Evolutionary conservation across 2,113 vertebrate species (phyloP).

Genomic region (Pelmatolapia mariae): DNA sequence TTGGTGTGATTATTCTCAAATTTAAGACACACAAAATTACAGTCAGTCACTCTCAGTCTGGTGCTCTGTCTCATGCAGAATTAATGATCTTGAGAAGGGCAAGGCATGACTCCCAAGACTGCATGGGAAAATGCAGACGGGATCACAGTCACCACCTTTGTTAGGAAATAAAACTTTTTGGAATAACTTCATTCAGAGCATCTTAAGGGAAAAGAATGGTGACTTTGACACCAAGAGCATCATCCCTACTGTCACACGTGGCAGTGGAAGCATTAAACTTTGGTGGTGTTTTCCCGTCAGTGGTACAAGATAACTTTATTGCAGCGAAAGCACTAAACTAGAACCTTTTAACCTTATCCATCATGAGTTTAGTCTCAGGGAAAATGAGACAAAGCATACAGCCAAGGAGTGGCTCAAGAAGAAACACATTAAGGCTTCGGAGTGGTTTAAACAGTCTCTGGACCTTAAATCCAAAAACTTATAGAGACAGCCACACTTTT

Average conservation of each 20-base stretch:
- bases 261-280: neutral
- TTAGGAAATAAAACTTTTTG: neutral
- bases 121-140: neutral
- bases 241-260: neutral
- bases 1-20: neutral
- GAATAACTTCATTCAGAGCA: neutral
- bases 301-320: neutral
- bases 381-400: neutral
- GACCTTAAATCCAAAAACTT: neutral
- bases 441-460: neutral
- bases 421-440: neutral
- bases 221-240: neutral
- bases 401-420: neutral
- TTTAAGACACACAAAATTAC: neutral
- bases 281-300: neutral
- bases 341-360: neutral
- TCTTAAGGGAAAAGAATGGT: neutral
- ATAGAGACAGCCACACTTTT: neutral
- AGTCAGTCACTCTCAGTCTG: neutral
- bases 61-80: neutral
- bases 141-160: neutral
- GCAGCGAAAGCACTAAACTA: neutral
- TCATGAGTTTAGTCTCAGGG: neutral
- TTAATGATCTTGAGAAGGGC: neutral
- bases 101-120: neutral